Evolutionary conservation across 2,888 invertebrate species (phyloP).

Genomic region (Fragum sueziense): DNA sequence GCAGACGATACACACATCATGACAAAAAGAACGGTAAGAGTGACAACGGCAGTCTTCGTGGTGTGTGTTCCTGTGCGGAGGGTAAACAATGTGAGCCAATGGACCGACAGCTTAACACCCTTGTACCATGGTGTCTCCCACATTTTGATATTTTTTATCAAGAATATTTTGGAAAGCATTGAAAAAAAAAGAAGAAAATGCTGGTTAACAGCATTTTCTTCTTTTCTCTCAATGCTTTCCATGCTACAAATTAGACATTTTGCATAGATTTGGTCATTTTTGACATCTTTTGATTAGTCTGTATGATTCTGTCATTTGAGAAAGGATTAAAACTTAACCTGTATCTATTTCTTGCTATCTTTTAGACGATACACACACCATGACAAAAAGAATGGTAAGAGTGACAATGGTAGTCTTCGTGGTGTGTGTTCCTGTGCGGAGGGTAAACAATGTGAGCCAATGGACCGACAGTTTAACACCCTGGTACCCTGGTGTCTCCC

Average conservation of each 20-base stretch:
- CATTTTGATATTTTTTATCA: too few relatives aligned
- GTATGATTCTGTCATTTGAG: too few relatives aligned
- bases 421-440: constrained; percentile 91
- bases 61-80: constrained; percentile 90
- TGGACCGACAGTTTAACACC: constrained; percentile 91
- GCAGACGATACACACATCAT: constrained; percentile 84
- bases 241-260: too few relatives aligned
- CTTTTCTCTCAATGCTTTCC: too few relatives aligned
- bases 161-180: too few relatives aligned
- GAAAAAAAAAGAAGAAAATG: too few relatives aligned
- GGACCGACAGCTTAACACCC: constrained; percentile 91
- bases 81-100: constrained; percentile 86
- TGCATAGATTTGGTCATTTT: too few relatives aligned
- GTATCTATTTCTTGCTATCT: too few relatives aligned
- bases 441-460: constrained; percentile 86
- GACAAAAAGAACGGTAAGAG: constrained; percentile 85
- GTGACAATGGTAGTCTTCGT: constrained; percentile 84
- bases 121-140: constrained; percentile 94
- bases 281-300: too few relatives aligned
- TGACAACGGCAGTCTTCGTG: constrained; percentile 85
- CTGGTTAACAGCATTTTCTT: too few relatives aligned
- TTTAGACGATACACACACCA: constrained; percentile 84
- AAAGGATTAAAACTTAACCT: too few relatives aligned
- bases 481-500: constrained; percentile 94
- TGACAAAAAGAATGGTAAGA: constrained; percentile 85